Evolutionary conservation across 2,888 invertebrate genomes (phyloP), one percentile per base, ranked within the genome.

Genomic region (Prosopocoilus inquinatus): DNA sequence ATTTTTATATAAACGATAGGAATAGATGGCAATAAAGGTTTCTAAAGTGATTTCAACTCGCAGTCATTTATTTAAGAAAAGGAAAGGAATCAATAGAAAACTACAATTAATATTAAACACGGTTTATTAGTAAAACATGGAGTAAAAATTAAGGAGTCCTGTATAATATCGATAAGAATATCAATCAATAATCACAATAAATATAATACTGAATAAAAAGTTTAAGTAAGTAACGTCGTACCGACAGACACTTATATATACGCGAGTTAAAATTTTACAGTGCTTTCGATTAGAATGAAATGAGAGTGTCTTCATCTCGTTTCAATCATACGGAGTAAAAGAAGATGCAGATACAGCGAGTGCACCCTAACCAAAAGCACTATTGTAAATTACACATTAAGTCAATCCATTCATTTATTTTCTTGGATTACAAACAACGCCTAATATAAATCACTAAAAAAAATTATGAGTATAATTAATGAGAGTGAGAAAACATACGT

Each of bases 71-170:
- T n/a, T n/a, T n/a, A n/a, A n/a, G n/a, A 28, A 38, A 38, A 38
- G n/a, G n/a, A n/a, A n/a, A 20, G 11, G 9, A 2, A 47, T n/a
- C 28, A 32, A 41, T 12, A 43, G 32, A 13, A 41, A 15, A 15
- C 11, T 15, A 41, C 9, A 11, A 12, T 15, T 15, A 34, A 16
- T 44, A n/a, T 20, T 20, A 12, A 46, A 15, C 32, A 47, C 15
- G 2, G 34, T 53, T 53, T 53, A 55, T 55, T 55, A 50, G 50
- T 50, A 49, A 41, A 32, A 46, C 35, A 55, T 50, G 33, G 12
- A 55, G 50, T 46, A 45, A n/a, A 11, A 50, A 39, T 50, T 15
- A 41, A 55, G 41, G 36, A 41, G 12, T 33, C 12, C 33, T 12
- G 34, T 12, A 33, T 16, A 28, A 28, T 28, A 28, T 28, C 20